A percentile compares a stretch with the other conserved stretches of the same genome.
These are phyloP conservation scores for Amia ocellicauda DNA, from an alignment of 2,113 vertebrate species.

Conservation along the genomic window DNA sequence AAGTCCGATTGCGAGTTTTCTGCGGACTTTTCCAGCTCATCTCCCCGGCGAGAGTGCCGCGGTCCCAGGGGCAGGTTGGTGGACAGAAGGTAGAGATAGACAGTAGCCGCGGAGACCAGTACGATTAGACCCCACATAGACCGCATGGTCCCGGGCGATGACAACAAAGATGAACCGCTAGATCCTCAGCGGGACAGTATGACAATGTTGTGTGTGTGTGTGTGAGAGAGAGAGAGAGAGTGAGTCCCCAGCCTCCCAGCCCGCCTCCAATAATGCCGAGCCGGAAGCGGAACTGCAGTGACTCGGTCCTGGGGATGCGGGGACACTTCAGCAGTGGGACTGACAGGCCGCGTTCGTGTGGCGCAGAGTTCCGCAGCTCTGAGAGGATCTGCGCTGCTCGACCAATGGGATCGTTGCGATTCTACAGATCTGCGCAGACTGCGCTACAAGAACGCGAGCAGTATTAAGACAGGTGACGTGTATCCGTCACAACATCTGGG, in stretches of 20 bases:
- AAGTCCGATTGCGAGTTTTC: conserved; percentile 23
- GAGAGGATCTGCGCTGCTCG: too few species aligned
- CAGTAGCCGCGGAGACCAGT: conserved; percentile 44
- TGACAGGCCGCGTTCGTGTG: too few species aligned
- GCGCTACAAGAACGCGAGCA: too few species aligned
- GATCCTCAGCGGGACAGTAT: not conserved
- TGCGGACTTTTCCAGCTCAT: conserved; percentile 19
- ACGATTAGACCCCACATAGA: conserved; percentile 44
- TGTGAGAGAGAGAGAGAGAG: too few species aligned
- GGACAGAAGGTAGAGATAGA: conserved; percentile 56
- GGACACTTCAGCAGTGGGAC: conserved; percentile 11
- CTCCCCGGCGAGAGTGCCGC: conserved; percentile 1
- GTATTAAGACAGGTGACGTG: not conserved
- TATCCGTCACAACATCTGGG: not conserved
- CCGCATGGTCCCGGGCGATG: conserved; percentile 46
- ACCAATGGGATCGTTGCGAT: too few species aligned
- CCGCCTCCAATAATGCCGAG: not conserved
- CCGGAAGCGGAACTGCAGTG: not conserved
- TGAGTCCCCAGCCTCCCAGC: not conserved
- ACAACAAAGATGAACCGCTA: not conserved
- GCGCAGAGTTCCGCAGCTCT: too few species aligned
- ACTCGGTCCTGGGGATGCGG: not conserved
- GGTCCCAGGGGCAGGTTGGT: conserved; percentile 50
- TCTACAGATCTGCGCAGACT: too few species aligned
- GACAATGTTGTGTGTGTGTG: too few species aligned